Evolutionary conservation across 2,888 invertebrate genomes (phyloP).

Genomic region (Chloroclystis v-ata): DNA sequence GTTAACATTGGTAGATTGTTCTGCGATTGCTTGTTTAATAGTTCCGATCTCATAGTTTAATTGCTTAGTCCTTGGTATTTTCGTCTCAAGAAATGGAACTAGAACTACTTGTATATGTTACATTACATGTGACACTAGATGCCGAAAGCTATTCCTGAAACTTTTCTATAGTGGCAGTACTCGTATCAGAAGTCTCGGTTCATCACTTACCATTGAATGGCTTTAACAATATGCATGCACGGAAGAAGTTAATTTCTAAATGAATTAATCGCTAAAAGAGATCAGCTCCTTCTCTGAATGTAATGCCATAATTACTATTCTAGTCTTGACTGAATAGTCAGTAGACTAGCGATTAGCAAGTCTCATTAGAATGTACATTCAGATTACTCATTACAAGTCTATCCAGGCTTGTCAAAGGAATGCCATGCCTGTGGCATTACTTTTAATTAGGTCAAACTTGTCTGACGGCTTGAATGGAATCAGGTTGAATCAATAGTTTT

Average conservation of each 20-base stretch:
- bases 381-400: conserved; percentile 18
- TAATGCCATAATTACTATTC: conserved; percentile 25
- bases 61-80: not conserved
- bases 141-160: no score
- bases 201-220: no score
- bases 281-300: no score
- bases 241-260: no score
- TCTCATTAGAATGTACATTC: conserved; percentile 15
- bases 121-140: no score
- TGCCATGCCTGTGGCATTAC: conserved; percentile 14
- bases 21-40: not conserved
- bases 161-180: no score
- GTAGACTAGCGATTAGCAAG: conserved; percentile 19
- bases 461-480: not conserved
- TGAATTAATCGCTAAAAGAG: not conserved
- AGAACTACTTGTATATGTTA: no score
- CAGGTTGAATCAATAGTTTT: not conserved
- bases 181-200: no score
- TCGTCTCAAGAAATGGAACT: not conserved
- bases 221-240: no score
- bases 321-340: not conserved
- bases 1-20: not conserved
- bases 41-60: not conserved
- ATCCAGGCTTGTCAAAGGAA: conserved; percentile 17
- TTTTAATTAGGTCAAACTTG: conserved; percentile 12